Evolutionary conservation across 2,797 vertebrate species (phyloP).

Genomic region (Limosa lapponica): DNA sequence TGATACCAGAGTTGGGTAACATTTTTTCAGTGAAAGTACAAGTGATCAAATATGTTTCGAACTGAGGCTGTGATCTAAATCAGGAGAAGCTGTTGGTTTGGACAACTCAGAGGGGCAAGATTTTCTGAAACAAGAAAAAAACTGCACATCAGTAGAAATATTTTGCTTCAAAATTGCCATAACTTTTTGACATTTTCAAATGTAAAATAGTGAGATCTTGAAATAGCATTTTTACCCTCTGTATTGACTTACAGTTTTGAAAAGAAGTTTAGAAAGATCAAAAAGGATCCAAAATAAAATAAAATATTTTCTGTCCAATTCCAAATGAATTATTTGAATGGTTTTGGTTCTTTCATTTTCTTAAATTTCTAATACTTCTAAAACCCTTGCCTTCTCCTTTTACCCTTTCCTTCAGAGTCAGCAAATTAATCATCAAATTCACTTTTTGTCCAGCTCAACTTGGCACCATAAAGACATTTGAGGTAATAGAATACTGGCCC

Average conservation of each 20-base stretch:
- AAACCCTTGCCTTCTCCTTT: background rate
- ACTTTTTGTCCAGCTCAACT: background rate
- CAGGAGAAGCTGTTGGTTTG: background rate
- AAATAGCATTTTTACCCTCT: background rate
- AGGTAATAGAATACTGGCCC: background rate
- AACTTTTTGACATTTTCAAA: background rate
- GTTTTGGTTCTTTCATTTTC: background rate
- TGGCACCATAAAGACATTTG: background rate
- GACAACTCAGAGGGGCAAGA: background rate
- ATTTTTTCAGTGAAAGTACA: background rate
- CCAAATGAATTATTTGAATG: background rate
- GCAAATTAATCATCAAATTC: constrained; percentile 10
- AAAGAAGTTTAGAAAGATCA: background rate
- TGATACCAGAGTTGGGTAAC: background rate
- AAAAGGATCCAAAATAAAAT: background rate
- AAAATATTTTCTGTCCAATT: background rate
- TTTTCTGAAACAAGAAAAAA: background rate
- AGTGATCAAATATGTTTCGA: background rate
- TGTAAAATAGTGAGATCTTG: background rate
- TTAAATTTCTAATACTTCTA: background rate
- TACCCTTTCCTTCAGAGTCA: background rate
- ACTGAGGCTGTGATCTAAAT: background rate
- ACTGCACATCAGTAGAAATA: background rate
- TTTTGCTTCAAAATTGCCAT: background rate
- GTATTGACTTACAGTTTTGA: background rate